These are phyloP conservation scores for Muntiacus reevesi DNA, from an alignment of 2,113 vertebrate genomes.

Conservation along the genomic window DNA sequence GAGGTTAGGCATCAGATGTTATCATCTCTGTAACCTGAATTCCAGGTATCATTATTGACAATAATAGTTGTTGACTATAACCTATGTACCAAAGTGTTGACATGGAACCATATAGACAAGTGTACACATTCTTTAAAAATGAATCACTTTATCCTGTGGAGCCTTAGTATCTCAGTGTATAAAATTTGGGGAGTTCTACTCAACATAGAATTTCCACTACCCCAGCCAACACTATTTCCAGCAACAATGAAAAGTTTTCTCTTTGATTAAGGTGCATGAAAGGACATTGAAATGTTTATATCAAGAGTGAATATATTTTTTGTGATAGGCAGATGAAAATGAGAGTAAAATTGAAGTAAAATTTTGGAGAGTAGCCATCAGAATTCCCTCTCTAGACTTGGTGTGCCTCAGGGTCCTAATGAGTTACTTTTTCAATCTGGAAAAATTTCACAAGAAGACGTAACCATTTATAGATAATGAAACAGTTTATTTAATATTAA, in stretches of 20 bases:
- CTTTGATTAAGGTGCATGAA: not conserved
- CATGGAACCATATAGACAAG: not conserved
- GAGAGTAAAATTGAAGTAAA: not conserved
- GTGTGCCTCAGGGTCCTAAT: not conserved
- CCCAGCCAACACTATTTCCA: not conserved
- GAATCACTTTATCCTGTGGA: not conserved
- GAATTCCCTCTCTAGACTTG: not conserved
- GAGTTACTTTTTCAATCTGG: not conserved
- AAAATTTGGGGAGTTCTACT: not conserved
- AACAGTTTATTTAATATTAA: not conserved
- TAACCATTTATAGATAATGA: not conserved
- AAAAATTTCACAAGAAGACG: not conserved
- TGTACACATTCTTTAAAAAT: conserved; percentile 1
- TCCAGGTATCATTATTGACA: not conserved
- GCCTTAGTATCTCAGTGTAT: not conserved
- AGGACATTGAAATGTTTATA: not conserved
- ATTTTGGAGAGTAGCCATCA: not conserved
- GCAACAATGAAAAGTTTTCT: not conserved
- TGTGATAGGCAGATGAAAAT: not conserved
- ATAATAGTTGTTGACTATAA: not conserved
- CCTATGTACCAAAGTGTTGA: not conserved
- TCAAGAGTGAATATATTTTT: not conserved
- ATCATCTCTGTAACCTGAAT: not conserved
- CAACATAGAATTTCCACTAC: not conserved
- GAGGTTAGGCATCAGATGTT: not conserved